Conservation (phyloP, 2,888 invertebrate genomes). For the Drosophila ustulata region DNA sequence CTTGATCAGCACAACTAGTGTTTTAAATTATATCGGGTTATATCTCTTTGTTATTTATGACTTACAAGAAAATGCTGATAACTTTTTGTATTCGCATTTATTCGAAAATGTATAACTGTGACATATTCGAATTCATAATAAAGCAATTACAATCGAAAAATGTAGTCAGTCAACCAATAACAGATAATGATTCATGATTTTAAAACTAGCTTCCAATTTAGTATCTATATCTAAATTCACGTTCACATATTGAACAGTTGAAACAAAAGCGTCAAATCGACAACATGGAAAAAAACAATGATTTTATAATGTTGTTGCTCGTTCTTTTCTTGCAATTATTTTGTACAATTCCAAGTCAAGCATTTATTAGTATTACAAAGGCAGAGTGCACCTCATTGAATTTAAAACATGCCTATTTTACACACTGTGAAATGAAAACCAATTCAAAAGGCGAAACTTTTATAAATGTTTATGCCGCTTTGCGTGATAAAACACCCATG, state of each 20-base stretch:
- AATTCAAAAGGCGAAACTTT: constrained; percentile 2
- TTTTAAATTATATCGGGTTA: no score
- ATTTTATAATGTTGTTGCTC: background rate
- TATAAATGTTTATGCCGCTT: constrained; percentile 25
- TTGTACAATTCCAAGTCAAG: background rate
- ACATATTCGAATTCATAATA: background rate
- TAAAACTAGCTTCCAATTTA: no score
- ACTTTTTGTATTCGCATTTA: no score
- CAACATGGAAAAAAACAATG: background rate
- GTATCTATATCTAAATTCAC: background rate
- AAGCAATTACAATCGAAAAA: background rate
- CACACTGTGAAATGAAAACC: constrained; percentile 37
- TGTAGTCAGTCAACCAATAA: background rate
- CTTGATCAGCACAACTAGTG: no score
- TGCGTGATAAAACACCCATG: constrained; percentile 37
- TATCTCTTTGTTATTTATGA: background rate
- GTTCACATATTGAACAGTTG: background rate
- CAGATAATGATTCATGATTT: no score
- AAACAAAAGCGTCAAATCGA: background rate
- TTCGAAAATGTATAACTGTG: no score
- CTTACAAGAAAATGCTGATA: no score
- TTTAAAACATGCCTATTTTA: constrained; percentile 24
- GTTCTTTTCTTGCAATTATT: background rate
- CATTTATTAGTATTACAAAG: background rate
- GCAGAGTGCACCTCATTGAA: constrained; percentile 42